Percentiles rank a stretch among this genome's conserved stretches.
Evolutionary conservation across 2,888 invertebrate genomes (phyloP).

Genomic region (Apodemia mormo): DNA sequence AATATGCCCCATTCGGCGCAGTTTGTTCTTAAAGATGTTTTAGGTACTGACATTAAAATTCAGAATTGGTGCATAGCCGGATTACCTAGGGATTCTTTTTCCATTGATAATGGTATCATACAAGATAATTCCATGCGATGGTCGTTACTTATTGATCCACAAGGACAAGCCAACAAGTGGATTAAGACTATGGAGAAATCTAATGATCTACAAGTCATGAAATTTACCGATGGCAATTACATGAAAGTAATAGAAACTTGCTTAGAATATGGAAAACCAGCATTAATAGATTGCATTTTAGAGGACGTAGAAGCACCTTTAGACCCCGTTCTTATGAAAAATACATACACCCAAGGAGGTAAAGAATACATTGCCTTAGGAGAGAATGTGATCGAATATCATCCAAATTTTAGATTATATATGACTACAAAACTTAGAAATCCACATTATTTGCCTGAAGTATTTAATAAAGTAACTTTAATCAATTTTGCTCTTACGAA

Average conservation of each 20-base stretch:
- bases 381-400: slow-evolving; percentile 89
- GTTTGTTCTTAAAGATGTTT: slow-evolving; percentile 86
- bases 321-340: slow-evolving; percentile 88
- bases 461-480: slow-evolving; percentile 90
- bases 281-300: slow-evolving; percentile 88
- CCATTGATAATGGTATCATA: slow-evolving; percentile 92
- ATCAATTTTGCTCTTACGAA: slow-evolving; percentile 92
- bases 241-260: slow-evolving; percentile 88
- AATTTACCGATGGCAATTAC: slow-evolving; percentile 88
- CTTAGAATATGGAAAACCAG: slow-evolving; percentile 89
- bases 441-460: slow-evolving; percentile 92
- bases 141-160: slow-evolving; percentile 92
- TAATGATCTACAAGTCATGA: slow-evolving; percentile 86
- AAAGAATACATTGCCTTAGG: slow-evolving; percentile 89
- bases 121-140: slow-evolving; percentile 89
- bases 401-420: slow-evolving; percentile 88
- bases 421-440: slow-evolving; percentile 92
- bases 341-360: slow-evolving; percentile 88
- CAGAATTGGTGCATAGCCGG: slow-evolving; percentile 93
- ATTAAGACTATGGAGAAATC: slow-evolving; percentile 90
- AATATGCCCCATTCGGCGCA: slow-evolving; percentile 89
- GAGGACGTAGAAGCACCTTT: slow-evolving; percentile 90
- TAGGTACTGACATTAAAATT: slow-evolving; percentile 93
- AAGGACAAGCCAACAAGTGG: slow-evolving; percentile 93
- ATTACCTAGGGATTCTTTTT: slow-evolving; percentile 90